Conservation (phyloP, 2,888 invertebrate species). For the Trichopoda pennipes region DNA sequence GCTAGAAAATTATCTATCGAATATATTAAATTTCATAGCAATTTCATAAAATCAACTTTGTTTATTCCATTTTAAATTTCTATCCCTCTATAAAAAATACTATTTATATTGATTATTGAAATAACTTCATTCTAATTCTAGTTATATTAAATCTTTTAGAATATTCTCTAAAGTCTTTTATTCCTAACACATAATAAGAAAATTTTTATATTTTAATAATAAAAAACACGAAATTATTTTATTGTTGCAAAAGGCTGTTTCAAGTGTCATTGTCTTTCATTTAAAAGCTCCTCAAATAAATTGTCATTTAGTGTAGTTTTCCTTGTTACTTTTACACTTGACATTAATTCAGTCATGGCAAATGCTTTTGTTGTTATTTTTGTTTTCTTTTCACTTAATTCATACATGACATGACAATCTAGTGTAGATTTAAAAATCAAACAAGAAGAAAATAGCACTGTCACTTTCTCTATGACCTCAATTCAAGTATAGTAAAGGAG, state of each 20-base stretch:
- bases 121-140: too few relatives aligned
- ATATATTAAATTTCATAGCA: too few relatives aligned
- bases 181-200: background rate
- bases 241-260: background rate
- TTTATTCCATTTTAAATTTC: too few relatives aligned
- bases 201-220: background rate
- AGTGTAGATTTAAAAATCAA: constrained; percentile 16
- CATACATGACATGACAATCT: constrained; percentile 33
- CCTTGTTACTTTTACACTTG: constrained; percentile 68
- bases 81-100: too few relatives aligned
- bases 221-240: background rate
- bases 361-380: constrained; percentile 15
- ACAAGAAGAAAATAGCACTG: background rate
- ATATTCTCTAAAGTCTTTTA: background rate
- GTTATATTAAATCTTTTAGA: background rate
- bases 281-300: constrained; percentile 67
- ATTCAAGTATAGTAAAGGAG: background rate
- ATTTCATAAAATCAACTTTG: too few relatives aligned
- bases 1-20: too few relatives aligned
- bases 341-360: constrained; percentile 74
- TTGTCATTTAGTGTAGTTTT: constrained; percentile 74
- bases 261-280: background rate
- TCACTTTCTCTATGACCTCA: constrained; percentile 17
- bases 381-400: constrained; percentile 25
- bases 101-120: too few relatives aligned